Percentiles rank a stretch among this genome's conserved stretches.
These are phyloP conservation scores for Parazoanthus swiftii DNA, from an alignment of 92 coral and sea anemone genomes.

Conservation along the genomic window DNA sequence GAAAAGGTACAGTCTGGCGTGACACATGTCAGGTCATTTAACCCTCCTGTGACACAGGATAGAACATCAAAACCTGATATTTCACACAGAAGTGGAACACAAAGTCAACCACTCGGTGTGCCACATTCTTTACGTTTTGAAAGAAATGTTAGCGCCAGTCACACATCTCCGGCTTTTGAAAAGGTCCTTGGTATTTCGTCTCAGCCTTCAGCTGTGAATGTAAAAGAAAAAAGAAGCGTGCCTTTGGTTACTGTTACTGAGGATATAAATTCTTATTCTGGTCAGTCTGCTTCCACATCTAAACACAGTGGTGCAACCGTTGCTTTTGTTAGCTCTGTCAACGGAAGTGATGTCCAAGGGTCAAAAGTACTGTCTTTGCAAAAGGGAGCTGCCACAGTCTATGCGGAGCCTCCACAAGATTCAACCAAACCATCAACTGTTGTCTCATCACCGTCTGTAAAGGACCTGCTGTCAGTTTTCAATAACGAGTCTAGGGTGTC, in stretches of 20 bases:
- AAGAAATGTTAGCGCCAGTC: neutral
- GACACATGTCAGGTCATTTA: neutral
- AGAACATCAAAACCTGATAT: neutral
- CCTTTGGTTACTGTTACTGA: neutral
- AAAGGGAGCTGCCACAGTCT: neutral
- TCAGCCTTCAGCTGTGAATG: neutral
- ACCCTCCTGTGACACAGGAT: neutral
- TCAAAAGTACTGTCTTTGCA: neutral
- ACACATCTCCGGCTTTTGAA: neutral
- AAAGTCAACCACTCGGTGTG: neutral
- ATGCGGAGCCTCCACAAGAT: conserved; percentile 5
- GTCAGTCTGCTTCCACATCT: neutral
- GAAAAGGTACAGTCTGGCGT: neutral
- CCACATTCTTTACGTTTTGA: neutral
- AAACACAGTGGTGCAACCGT: neutral
- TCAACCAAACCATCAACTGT: conserved; percentile 21
- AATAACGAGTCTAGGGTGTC: neutral
- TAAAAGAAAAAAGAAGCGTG: neutral
- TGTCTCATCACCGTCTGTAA: conserved; percentile 29
- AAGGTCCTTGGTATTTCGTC: neutral
- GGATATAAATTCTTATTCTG: neutral
- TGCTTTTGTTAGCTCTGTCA: neutral
- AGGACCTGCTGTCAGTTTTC: conserved; percentile 23
- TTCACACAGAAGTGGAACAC: neutral
- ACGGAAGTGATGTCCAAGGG: neutral